Conservation (phyloP, 2,797 vertebrate species). For the Numenius phaeopus region DNA sequence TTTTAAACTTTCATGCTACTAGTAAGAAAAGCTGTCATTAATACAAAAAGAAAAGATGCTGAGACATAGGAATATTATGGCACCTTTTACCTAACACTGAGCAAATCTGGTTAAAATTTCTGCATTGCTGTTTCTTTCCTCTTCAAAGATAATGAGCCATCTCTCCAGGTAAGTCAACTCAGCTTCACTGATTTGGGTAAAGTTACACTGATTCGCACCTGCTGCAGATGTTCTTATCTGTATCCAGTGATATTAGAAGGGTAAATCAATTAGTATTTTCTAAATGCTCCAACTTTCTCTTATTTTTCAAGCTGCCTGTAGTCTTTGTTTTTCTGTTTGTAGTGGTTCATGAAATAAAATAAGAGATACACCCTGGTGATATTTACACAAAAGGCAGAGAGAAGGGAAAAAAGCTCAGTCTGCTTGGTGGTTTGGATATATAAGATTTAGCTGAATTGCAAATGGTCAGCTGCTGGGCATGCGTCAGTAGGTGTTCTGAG, state of each 20-base stretch:
- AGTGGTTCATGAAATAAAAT: background rate
- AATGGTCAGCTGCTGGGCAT: background rate
- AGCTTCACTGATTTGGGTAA: background rate
- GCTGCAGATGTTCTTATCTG: background rate
- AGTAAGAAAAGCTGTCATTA: background rate
- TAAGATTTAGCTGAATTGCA: background rate
- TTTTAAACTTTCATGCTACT: background rate
- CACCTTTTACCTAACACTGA: background rate
- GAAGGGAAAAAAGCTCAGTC: background rate
- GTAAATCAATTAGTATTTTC: background rate
- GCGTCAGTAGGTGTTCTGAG: background rate
- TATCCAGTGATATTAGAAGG: background rate
- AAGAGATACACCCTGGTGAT: background rate
- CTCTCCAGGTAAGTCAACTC: background rate
- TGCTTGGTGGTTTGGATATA: background rate
- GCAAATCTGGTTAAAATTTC: background rate
- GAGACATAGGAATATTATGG: background rate
- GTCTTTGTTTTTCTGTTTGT: background rate
- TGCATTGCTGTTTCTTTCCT: background rate
- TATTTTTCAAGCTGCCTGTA: background rate
- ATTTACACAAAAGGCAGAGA: background rate
- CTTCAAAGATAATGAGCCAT: background rate
- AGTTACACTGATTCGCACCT: background rate
- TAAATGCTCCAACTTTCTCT: background rate
- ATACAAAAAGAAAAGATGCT: background rate